Evolutionary conservation across 2,797 vertebrate genomes (phyloP).

Genomic region (Thamnophis elegans): DNA sequence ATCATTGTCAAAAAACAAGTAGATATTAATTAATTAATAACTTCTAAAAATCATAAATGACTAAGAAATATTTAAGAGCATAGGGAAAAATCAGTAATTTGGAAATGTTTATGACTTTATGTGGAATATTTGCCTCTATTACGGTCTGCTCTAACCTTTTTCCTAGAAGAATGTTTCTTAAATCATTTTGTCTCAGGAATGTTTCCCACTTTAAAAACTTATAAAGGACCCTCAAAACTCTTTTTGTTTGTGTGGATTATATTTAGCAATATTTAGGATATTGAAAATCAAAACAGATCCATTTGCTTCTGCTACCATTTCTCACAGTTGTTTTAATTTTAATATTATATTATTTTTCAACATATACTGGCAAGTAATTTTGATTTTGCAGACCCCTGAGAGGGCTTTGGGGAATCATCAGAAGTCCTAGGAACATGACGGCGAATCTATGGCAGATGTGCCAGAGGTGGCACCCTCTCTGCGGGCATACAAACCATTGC

Average conservation of each 20-base stretch:
- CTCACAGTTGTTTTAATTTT: not conserved
- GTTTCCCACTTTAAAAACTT: not conserved
- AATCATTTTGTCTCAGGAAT: not conserved
- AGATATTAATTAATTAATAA: not conserved
- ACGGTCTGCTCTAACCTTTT: not conserved
- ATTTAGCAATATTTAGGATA: not conserved
- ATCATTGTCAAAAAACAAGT: not conserved
- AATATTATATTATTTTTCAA: not conserved
- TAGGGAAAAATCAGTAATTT: not conserved
- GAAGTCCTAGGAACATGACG: not conserved
- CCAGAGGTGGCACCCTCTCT: no score
- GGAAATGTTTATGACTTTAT: not conserved
- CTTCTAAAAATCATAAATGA: not conserved
- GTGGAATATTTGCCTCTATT: not conserved
- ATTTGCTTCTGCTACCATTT: not conserved
- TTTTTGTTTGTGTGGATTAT: not conserved
- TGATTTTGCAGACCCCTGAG: not conserved
- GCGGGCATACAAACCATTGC: no score
- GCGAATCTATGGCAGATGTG: no score
- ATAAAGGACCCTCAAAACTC: not conserved
- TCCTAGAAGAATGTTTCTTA: not conserved
- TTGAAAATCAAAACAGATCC: not conserved
- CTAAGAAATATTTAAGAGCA: not conserved
- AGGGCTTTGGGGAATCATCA: not conserved
- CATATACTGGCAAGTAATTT: not conserved